Evolutionary conservation across 2,113 vertebrate genomes (phyloP).

Genomic region (Bombycilla garrulus): DNA sequence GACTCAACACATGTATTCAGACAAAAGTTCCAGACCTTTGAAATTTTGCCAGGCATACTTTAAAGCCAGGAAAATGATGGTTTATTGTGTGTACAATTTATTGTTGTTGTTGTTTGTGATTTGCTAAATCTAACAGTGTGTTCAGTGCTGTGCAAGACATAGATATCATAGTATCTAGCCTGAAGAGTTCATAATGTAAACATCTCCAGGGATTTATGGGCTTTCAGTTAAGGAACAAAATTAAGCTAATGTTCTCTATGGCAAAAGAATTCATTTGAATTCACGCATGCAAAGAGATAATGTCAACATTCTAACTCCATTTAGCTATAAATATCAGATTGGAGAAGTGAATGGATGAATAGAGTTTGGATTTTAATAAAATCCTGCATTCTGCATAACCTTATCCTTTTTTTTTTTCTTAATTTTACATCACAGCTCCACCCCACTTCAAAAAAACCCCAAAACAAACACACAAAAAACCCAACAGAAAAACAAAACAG

Average conservation of each 20-base stretch:
- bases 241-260: neutral
- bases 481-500: neutral
- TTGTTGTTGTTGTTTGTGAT: neutral
- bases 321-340: neutral
- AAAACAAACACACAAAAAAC: neutral
- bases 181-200: neutral
- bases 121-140: neutral
- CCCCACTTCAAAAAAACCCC: fast-evolving
- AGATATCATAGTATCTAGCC: neutral
- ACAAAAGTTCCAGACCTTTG: neutral
- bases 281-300: neutral
- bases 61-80: neutral
- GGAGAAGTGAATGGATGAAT: neutral
- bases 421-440: fast-evolving
- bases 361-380: neutral
- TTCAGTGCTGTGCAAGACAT: neutral
- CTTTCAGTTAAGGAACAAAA: neutral
- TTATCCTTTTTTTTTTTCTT: neutral
- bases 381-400: neutral
- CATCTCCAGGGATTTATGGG: neutral
- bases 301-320: neutral
- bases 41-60: neutral
- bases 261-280: neutral
- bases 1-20: neutral
- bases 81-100: neutral